These are phyloP conservation scores for Cydia splendana DNA, from an alignment of 1,140 invertebrate species.

Conservation along the genomic window DNA sequence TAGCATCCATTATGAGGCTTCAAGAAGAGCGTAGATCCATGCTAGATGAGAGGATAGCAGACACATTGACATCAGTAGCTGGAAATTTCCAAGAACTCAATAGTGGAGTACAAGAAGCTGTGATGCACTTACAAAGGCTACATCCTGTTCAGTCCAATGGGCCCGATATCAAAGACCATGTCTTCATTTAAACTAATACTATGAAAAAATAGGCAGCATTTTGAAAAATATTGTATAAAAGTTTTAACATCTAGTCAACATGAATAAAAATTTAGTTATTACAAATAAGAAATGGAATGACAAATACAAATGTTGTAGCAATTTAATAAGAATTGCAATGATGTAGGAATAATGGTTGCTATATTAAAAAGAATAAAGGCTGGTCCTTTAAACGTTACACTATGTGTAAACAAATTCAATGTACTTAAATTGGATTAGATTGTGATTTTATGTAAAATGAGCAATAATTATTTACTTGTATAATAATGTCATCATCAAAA, in stretches of 20 bases:
- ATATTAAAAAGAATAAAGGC: too few species aligned
- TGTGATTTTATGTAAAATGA: too few species aligned
- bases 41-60: slow-evolving; percentile 58
- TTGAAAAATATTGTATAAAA: slow-evolving; percentile 2
- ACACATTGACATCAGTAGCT: slow-evolving; percentile 61
- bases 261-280: background rate
- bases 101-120: slow-evolving; percentile 56
- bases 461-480: too few species aligned
- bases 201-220: slow-evolving; percentile 38
- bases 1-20: slow-evolving; percentile 54
- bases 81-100: slow-evolving; percentile 64
- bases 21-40: slow-evolving; percentile 59
- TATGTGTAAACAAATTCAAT: too few species aligned
- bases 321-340: too few species aligned
- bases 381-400: too few species aligned
- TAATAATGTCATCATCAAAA: too few species aligned
- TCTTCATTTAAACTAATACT: slow-evolving; percentile 45
- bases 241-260: background rate
- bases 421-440: too few species aligned
- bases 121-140: slow-evolving; percentile 52
- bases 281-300: too few species aligned
- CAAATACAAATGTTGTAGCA: too few species aligned
- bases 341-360: too few species aligned
- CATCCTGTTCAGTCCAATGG: slow-evolving; percentile 48
- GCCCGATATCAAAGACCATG: slow-evolving; percentile 50